phyloP scores from a whole-genome alignment of 2,797 vertebrate genomes.

The Carcharodon carcharias region DNA sequence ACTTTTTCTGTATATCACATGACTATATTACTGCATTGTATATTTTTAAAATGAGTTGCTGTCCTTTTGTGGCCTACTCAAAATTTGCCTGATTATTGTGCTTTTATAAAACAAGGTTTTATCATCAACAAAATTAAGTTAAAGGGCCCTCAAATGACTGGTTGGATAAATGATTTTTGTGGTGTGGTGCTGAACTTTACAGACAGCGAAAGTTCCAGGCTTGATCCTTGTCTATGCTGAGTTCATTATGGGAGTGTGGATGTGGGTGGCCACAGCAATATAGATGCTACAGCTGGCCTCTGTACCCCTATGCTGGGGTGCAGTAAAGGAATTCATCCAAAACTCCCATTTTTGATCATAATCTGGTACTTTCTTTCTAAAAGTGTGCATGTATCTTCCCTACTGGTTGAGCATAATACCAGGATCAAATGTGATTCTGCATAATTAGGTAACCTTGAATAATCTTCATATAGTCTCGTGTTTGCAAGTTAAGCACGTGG shows the following conservation, averaged over 20 bases:
- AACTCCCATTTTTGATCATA: not conserved
- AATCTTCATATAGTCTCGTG: not conserved
- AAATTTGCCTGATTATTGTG: not conserved
- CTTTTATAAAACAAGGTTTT: not conserved
- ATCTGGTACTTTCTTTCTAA: not conserved
- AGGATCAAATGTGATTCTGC: not conserved
- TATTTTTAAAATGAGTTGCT: not conserved
- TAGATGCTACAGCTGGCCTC: not conserved
- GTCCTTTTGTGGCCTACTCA: not conserved
- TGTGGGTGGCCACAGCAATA: not conserved
- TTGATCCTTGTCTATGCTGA: not conserved
- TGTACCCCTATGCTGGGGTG: not conserved
- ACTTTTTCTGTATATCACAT: not conserved
- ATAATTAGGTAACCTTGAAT: not conserved
- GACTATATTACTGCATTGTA: not conserved
- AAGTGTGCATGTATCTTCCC: not conserved
- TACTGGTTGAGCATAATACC: not conserved
- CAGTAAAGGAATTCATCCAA: not conserved
- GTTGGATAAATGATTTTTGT: not conserved
- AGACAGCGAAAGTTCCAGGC: not conserved
- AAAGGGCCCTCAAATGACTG: not conserved
- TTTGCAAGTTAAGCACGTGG: not conserved
- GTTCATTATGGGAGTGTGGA: not conserved
- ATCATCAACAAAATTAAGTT: not conserved
- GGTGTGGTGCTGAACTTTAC: not conserved